A percentile compares a stretch with the other conserved stretches of the same genome.
Conservation (phyloP, 2,113 vertebrate genomes). For the Coturnix japonica region DNA sequence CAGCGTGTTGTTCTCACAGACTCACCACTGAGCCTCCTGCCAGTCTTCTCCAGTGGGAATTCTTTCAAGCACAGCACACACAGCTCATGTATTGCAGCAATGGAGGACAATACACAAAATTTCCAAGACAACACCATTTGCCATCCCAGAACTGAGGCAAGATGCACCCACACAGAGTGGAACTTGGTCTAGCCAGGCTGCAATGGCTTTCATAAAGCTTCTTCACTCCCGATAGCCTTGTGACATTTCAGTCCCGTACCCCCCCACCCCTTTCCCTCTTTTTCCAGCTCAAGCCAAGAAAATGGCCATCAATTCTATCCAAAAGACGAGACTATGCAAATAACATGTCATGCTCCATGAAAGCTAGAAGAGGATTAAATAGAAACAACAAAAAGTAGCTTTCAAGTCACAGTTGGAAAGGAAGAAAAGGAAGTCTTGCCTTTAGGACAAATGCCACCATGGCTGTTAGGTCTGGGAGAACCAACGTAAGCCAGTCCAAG, state of each 20-base stretch:
- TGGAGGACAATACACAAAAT: not conserved
- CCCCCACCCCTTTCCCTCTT: not conserved
- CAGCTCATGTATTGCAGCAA: not conserved
- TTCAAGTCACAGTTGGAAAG: not conserved
- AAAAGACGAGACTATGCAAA: not conserved
- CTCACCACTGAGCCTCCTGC: not conserved
- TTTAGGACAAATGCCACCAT: constrained; percentile 95
- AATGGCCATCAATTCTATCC: not conserved
- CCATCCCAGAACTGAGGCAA: not conserved
- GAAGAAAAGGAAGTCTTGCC: constrained; percentile 75
- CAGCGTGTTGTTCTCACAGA: not conserved
- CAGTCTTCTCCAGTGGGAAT: not conserved
- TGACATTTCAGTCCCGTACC: not conserved
- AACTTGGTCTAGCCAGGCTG: not conserved
- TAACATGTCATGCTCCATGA: not conserved
- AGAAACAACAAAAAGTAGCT: not conserved
- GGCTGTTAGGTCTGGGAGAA: constrained; percentile 86
- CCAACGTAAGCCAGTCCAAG: constrained; percentile 96
- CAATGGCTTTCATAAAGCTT: not conserved
- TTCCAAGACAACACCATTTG: not conserved
- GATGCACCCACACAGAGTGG: not conserved
- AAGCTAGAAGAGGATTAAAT: not conserved
- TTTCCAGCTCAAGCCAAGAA: not conserved
- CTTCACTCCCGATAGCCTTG: not conserved
- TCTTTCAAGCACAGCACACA: not conserved